These are phyloP conservation scores for Macrobrachium rosenbergii DNA, from an alignment of 1,140 invertebrate species.

Conservation along the genomic window DNA sequence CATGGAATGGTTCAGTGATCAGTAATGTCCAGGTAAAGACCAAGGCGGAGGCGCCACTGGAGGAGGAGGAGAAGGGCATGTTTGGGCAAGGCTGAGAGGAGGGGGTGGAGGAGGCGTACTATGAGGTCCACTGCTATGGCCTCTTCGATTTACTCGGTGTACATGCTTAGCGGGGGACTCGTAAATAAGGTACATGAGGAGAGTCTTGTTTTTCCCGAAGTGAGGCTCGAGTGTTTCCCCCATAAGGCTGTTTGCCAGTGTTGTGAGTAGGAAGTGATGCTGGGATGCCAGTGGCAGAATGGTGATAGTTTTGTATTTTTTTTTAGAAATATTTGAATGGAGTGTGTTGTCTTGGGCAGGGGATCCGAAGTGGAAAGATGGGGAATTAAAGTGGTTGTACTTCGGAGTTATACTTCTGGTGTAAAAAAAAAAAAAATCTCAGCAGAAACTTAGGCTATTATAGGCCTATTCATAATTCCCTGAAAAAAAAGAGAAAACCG, in stretches of 20 bases:
- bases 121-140: constrained; percentile 21
- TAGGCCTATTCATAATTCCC: no score
- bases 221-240: not conserved
- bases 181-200: not conserved
- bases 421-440: no score
- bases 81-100: not conserved
- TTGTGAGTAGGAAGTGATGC: not conserved
- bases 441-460: no score
- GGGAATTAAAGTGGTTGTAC: no score
- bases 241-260: not conserved
- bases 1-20: not conserved
- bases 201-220: not conserved
- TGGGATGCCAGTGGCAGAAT: no score
- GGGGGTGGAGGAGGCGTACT: not conserved
- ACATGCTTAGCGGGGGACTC: not conserved
- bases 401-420: no score
- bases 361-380: no score
- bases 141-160: not conserved
- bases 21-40: not conserved
- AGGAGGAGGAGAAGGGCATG: not conserved
- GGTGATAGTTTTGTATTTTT: no score
- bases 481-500: no score
- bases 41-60: not conserved
- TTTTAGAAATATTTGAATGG: no score
- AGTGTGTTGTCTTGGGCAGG: no score